Evolutionary conservation across 1,140 invertebrate species (phyloP).

Genomic region (Drosophila bifasciata): DNA sequence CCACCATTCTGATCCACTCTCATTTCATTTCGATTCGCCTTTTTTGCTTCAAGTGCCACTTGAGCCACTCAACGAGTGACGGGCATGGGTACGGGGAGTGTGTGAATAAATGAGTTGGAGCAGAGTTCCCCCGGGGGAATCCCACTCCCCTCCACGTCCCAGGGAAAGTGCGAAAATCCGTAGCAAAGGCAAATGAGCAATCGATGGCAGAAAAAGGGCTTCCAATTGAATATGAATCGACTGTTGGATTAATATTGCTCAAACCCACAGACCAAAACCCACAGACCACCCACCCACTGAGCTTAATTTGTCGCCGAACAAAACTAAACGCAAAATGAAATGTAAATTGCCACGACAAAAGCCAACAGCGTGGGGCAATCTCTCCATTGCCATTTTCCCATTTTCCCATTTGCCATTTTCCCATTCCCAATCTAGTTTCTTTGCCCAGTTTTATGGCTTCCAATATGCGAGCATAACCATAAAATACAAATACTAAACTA

Average conservation of each 20-base stretch:
- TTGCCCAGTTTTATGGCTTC: conserved; percentile 42
- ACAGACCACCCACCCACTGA: neutral
- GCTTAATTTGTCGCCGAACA: conserved; percentile 38
- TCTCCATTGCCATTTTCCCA: conserved; percentile 10
- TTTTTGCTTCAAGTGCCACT: conserved; percentile 39
- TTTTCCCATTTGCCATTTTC: neutral
- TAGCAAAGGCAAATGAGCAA: conserved; percentile 59
- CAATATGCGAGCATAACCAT: conserved; percentile 57
- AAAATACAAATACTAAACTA: conserved; percentile 50
- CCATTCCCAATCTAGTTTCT: conserved; percentile 14
- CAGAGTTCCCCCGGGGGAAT: neutral
- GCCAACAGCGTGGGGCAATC: conserved; percentile 1
- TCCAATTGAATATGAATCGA: conserved; percentile 74
- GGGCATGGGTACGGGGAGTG: neutral
- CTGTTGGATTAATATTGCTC: conserved; percentile 56
- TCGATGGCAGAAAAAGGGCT: conserved; percentile 48
- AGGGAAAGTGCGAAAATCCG: conserved; percentile 46
- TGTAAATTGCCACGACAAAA: conserved; percentile 56
- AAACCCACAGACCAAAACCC: neutral
- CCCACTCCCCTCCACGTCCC: neutral
- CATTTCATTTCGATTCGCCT: conserved; percentile 23
- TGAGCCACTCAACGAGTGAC: conserved; percentile 10
- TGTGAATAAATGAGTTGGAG: conserved; percentile 47
- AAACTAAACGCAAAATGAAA: conserved; percentile 57
- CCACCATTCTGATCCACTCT: conserved; percentile 4